phyloP scores from a whole-genome alignment of 2,113 vertebrate species.

The Epinephelus fuscoguttatus region DNA sequence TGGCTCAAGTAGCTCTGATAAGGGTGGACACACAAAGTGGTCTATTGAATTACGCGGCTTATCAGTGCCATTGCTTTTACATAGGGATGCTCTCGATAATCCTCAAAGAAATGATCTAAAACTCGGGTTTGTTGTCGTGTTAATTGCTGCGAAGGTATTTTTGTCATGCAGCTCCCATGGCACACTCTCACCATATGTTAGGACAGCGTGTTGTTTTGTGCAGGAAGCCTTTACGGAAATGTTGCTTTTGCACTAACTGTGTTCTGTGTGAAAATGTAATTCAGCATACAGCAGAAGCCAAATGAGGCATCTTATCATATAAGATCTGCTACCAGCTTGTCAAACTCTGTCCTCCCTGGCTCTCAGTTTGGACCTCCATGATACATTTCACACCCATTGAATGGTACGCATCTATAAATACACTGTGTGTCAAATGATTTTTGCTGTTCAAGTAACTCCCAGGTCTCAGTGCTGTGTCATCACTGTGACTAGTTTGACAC shows the following conservation, averaged over 20 bases:
- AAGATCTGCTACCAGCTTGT: background rate
- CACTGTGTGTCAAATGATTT: conserved; percentile 18
- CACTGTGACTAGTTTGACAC: background rate
- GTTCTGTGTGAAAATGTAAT: conserved; percentile 2
- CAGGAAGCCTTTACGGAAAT: background rate
- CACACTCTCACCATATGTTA: conserved; percentile 14
- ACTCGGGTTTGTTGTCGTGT: conserved; percentile 32
- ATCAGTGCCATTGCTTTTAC: conserved; percentile 52
- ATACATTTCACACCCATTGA: conserved; percentile 60
- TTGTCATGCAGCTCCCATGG: conserved; percentile 30
- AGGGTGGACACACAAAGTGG: conserved; percentile 71
- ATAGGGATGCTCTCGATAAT: conserved; percentile 45
- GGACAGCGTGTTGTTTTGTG: conserved; percentile 18
- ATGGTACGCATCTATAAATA: conserved; percentile 37
- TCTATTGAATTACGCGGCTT: conserved; percentile 68
- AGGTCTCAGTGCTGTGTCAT: conserved; percentile 23
- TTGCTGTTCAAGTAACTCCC: conserved; percentile 13
- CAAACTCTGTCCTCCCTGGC: background rate
- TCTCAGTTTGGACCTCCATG: conserved; percentile 47
- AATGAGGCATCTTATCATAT: background rate
- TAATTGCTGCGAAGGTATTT: conserved; percentile 52
- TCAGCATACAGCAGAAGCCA: background rate
- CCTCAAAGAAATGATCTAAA: conserved; percentile 37
- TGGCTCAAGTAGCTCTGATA: conserved; percentile 74
- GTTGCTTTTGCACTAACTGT: background rate